Percentiles rank a stretch among this genome's conserved stretches.
Evolutionary conservation across 2,888 invertebrate genomes (phyloP).

Genomic region (Cartodere bifasciata): DNA sequence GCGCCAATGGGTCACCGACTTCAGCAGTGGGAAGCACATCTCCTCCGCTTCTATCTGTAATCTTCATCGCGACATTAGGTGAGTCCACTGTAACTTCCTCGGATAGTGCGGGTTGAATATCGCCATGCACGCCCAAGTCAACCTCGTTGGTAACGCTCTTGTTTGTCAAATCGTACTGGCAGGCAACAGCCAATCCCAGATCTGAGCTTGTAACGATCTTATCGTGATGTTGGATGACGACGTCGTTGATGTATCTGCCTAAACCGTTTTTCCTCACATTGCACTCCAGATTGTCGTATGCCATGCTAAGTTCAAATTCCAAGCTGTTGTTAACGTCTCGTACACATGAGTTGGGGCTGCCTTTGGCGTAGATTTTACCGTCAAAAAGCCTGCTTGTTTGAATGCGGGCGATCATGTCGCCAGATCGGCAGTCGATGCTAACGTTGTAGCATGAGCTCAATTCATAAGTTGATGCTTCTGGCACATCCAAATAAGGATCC

Average conservation of each 20-base stretch:
- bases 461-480: constrained; percentile 85
- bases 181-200: constrained; percentile 83
- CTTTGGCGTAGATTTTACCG: constrained; percentile 90
- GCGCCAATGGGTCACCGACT: constrained; percentile 83
- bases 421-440: constrained; percentile 80
- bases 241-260: constrained; percentile 69
- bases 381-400: constrained; percentile 86
- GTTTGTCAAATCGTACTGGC: constrained; percentile 88
- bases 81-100: constrained; percentile 90
- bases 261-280: constrained; percentile 82
- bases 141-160: constrained; percentile 90
- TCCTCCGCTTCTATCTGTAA: constrained; percentile 71
- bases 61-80: constrained; percentile 89
- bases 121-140: constrained; percentile 77
- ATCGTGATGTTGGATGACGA: constrained; percentile 90
- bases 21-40: constrained; percentile 78
- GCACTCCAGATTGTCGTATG: constrained; percentile 84
- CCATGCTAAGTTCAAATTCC: constrained; percentile 85
- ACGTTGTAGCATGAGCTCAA: constrained; percentile 90
- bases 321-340: constrained; percentile 77
- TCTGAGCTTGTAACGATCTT: constrained; percentile 91
- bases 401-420: constrained; percentile 86
- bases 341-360: constrained; percentile 85
- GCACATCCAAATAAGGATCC: constrained; percentile 83
- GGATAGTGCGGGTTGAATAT: constrained; percentile 60